Evolutionary conservation across 2,888 invertebrate species (phyloP).

Genomic region (Diaphora mendica): DNA sequence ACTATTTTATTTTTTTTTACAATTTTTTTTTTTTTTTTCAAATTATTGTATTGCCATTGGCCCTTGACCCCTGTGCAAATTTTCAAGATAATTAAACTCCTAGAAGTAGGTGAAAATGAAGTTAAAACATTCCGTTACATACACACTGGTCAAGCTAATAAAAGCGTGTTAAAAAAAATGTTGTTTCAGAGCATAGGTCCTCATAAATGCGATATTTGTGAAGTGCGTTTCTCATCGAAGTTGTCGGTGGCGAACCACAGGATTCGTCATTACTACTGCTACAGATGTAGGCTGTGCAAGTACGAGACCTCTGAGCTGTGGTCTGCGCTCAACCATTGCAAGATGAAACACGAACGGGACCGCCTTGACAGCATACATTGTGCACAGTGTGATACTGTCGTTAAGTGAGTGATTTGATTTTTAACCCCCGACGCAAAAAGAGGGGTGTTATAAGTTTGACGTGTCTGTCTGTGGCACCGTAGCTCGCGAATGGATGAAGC

Average conservation of each 20-base stretch:
- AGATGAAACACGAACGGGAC: conserved; percentile 58
- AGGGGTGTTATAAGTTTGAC: no score
- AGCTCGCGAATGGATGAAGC: no score
- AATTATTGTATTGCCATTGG: no score
- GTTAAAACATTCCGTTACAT: no score
- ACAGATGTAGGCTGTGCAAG: conserved; percentile 60
- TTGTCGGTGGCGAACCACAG: conserved; percentile 46
- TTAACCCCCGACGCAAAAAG: no score
- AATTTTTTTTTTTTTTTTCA: no score
- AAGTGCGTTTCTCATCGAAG: conserved; percentile 44
- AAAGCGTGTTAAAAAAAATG: background rate
- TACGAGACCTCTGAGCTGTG: conserved; percentile 52
- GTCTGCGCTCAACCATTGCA: conserved; percentile 56
- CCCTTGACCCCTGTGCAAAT: no score
- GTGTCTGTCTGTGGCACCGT: no score
- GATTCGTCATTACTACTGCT: conserved; percentile 55
- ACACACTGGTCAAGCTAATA: no score
- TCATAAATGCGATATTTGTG: conserved; percentile 59
- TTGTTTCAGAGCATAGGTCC: conserved; percentile 58
- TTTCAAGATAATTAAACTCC: no score
- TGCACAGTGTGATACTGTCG: conserved; percentile 52
- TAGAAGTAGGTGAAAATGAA: no score
- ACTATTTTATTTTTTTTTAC: no score
- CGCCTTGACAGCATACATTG: conserved; percentile 59
- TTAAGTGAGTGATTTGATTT: conserved; percentile 49